phyloP scores from a whole-genome alignment of 2,797 vertebrate genomes.

The Phrynocephalus forsythii region DNA sequence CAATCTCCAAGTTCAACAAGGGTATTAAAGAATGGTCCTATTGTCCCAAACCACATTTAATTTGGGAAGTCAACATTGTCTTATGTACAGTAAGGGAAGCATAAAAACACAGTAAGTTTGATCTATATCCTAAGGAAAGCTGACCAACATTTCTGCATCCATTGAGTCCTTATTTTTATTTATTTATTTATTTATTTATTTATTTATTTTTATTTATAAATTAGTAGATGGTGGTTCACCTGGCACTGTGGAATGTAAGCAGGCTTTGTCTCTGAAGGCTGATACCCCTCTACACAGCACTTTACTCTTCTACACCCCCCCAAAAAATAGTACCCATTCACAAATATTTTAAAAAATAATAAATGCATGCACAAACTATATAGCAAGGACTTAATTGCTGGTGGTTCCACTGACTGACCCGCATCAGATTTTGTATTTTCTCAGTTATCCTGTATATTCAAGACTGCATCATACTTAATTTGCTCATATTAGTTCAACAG shows the following conservation, averaged over 20 bases:
- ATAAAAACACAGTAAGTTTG: too few relatives aligned
- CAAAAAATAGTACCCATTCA: neutral
- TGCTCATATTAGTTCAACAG: neutral
- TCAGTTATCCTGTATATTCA: neutral
- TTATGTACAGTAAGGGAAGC: neutral
- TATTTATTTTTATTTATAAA: too few relatives aligned
- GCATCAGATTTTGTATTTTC: neutral
- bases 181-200: too few relatives aligned
- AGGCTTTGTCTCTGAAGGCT: too few relatives aligned
- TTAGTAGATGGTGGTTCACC: too few relatives aligned
- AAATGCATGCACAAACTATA: neutral
- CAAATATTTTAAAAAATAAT: neutral
- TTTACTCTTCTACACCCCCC: neutral
- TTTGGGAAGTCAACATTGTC: neutral
- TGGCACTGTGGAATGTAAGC: too few relatives aligned
- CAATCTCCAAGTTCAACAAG: neutral
- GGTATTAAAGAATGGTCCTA: neutral
- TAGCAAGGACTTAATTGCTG: neutral
- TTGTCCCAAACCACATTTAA: neutral
- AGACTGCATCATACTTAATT: neutral
- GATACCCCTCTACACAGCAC: neutral
- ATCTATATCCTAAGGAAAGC: too few relatives aligned
- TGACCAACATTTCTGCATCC: too few relatives aligned
- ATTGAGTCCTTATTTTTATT: too few relatives aligned
- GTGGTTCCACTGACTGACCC: neutral